Conservation (phyloP, 2,888 invertebrate genomes). For the Pegoplata infirma region DNA sequence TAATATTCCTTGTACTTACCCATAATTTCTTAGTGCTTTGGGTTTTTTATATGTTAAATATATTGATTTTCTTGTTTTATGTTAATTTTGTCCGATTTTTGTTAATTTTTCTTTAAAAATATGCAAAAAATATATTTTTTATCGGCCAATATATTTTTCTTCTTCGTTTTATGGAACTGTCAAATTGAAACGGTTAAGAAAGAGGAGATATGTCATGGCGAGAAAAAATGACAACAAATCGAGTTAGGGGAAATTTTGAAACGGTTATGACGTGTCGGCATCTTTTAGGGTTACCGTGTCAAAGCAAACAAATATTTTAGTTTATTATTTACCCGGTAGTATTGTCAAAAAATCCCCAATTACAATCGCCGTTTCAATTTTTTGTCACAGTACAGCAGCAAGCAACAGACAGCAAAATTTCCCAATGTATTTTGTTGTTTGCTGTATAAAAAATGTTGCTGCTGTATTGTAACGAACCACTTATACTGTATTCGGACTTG, state of each 20-base stretch:
- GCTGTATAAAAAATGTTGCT: too few species aligned
- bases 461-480: too few species aligned
- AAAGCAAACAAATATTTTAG: too few species aligned
- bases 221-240: slow-evolving; percentile 41
- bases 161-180: slow-evolving; percentile 43
- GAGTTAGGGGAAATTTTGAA: background rate
- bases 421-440: too few species aligned
- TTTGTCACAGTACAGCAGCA: too few species aligned
- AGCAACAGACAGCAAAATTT: too few species aligned
- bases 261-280: slow-evolving; percentile 64
- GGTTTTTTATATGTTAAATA: slow-evolving; percentile 4
- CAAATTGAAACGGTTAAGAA: slow-evolving; percentile 52
- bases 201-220: slow-evolving; percentile 49
- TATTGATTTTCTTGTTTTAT: slow-evolving; percentile 1
- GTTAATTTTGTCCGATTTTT: slow-evolving; percentile 20
- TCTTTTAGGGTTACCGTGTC: too few species aligned
- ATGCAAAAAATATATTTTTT: slow-evolving; percentile 61
- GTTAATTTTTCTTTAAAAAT: slow-evolving; percentile 60
- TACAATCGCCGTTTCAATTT: too few species aligned
- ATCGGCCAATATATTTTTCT: slow-evolving; percentile 49
- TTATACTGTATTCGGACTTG: too few species aligned
- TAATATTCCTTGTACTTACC: slow-evolving; percentile 30
- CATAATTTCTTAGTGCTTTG: slow-evolving; percentile 33
- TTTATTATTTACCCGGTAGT: too few species aligned
- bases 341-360: too few species aligned